A percentile compares a stretch with the other conserved stretches of the same genome.
Conservation (phyloP, 2,888 invertebrate genomes). For the Leucophenga montana region DNA sequence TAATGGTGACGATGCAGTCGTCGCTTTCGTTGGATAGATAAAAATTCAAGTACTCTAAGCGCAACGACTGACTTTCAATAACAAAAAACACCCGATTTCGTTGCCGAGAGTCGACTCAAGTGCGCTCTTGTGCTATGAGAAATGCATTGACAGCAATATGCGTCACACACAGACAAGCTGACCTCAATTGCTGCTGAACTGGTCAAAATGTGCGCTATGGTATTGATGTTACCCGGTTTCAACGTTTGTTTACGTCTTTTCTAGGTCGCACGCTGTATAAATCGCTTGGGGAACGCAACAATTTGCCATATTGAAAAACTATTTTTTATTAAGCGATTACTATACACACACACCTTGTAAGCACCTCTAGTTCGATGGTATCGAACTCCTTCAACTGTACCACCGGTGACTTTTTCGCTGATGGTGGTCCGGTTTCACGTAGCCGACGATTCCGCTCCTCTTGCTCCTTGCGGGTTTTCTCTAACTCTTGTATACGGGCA, state of each 20-base stretch:
- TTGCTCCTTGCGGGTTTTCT: slow-evolving; percentile 76
- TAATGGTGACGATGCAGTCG: background rate
- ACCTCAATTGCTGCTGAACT: slow-evolving; percentile 60
- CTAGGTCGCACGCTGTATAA: slow-evolving; percentile 48
- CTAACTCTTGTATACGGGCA: slow-evolving; percentile 79
- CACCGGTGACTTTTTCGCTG: slow-evolving; percentile 51
- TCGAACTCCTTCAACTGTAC: slow-evolving; percentile 80
- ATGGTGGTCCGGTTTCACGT: slow-evolving; percentile 58
- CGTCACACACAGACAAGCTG: slow-evolving; percentile 47
- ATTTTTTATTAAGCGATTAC: too few species aligned
- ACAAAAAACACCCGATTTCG: slow-evolving; percentile 38
- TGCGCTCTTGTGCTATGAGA: slow-evolving; percentile 18
- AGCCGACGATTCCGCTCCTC: slow-evolving; percentile 68
- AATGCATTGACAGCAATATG: slow-evolving; percentile 56
- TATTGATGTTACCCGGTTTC: slow-evolving; percentile 61
- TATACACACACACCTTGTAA: slow-evolving; percentile 78
- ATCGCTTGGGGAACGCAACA: slow-evolving; percentile 50
- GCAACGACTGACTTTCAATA: slow-evolving; percentile 42
- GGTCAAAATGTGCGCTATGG: slow-evolving; percentile 35
- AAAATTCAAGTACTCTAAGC: slow-evolving; percentile 30
- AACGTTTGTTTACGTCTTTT: slow-evolving; percentile 54
- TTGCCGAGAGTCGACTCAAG: slow-evolving; percentile 19
- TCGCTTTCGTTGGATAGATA: too few species aligned
- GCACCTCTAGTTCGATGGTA: slow-evolving; percentile 84
- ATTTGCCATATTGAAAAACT: background rate